phyloP scores from a whole-genome alignment of 2,888 invertebrate species.

The Agonum fuliginosum region DNA sequence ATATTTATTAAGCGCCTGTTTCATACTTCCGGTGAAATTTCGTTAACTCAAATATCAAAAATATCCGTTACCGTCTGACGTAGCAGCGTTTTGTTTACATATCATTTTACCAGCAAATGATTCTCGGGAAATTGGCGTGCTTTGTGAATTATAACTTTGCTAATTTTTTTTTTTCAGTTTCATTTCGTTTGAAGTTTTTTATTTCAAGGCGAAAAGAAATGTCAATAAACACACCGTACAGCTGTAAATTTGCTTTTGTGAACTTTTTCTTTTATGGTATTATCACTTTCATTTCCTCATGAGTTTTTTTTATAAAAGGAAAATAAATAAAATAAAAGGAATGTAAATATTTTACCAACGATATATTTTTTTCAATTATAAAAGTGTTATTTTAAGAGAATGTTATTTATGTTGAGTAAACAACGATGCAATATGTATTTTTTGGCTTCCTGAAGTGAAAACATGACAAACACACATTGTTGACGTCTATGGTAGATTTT shows the following conservation, averaged over 20 bases:
- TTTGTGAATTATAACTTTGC: constrained; percentile 23
- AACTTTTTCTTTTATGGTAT: constrained; percentile 13
- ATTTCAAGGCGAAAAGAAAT: not conserved
- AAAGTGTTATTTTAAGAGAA: not conserved
- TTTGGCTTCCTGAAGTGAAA: no score
- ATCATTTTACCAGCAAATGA: constrained; percentile 37
- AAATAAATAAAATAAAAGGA: constrained; percentile 19
- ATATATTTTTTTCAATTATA: constrained; percentile 9
- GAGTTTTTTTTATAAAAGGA: constrained; percentile 3
- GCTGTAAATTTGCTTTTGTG: not conserved
- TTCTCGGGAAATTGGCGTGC: not conserved
- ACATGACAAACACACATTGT: no score
- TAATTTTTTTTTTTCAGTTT: constrained; percentile 34
- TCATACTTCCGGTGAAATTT: constrained; percentile 4
- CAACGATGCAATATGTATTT: no score
- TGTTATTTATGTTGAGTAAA: no score
- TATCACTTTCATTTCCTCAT: not conserved
- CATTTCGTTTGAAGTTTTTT: constrained; percentile 34
- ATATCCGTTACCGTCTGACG: constrained; percentile 3
- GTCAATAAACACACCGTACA: constrained; percentile 2
- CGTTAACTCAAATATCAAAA: constrained; percentile 35
- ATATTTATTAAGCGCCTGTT: constrained; percentile 27
- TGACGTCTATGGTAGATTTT: no score
- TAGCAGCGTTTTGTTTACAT: constrained; percentile 47
- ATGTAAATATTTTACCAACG: not conserved